Evolutionary conservation across 2,888 invertebrate species (phyloP).

Genomic region (Drosophila macrospina): DNA sequence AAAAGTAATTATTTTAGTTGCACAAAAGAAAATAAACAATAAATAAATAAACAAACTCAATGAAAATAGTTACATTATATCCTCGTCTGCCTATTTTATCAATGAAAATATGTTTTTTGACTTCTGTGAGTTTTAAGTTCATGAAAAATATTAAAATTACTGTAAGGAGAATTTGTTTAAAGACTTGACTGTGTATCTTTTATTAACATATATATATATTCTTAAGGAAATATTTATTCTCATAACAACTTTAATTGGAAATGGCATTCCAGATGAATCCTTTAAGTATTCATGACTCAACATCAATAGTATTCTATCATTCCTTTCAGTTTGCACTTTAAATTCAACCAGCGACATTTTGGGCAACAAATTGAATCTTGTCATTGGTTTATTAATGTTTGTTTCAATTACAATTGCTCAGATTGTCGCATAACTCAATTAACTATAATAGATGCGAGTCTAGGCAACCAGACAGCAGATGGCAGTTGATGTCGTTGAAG

Average conservation of each 20-base stretch:
- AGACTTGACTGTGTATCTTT: too few species aligned
- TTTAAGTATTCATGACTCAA: too few species aligned
- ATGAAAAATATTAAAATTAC: not conserved
- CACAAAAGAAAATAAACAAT: not conserved
- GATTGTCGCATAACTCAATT: conserved; percentile 22
- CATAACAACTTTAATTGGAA: too few species aligned
- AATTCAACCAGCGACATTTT: not conserved
- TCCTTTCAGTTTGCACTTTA: not conserved
- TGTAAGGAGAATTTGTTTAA: too few species aligned
- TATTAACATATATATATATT: too few species aligned
- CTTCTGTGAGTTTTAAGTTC: not conserved
- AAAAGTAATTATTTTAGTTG: conserved; percentile 4
- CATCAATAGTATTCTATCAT: not conserved
- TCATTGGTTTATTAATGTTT: not conserved
- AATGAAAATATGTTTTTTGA: not conserved
- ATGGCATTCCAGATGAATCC: too few species aligned
- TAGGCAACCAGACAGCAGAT: not conserved
- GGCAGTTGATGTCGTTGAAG: conserved; percentile 1
- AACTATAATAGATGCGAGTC: not conserved
- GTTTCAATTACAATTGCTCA: not conserved
- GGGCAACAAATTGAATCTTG: not conserved
- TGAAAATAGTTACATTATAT: not conserved
- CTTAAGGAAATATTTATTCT: too few species aligned
- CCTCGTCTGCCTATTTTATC: not conserved
- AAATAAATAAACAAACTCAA: not conserved